Evolutionary conservation across 2,113 vertebrate genomes (phyloP).

Genomic region (Cyanoramphus novaezelandiae): DNA sequence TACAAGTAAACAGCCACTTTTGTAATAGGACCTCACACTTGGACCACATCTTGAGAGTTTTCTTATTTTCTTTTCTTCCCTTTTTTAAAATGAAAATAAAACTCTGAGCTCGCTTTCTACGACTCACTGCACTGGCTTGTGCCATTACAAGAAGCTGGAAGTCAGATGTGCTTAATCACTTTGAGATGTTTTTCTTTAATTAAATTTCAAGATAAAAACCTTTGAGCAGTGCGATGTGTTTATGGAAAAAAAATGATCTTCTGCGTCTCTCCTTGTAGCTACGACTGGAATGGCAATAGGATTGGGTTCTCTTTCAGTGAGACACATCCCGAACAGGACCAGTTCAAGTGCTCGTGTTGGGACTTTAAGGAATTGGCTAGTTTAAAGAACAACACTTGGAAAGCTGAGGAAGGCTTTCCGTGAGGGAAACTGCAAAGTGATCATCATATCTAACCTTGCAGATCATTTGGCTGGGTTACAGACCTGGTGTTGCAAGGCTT

Average conservation of each 20-base stretch:
- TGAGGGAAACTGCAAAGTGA: background rate
- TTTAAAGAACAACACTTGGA: background rate
- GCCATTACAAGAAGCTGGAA: slow-evolving; percentile 44
- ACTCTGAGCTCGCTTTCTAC: slow-evolving; percentile 33
- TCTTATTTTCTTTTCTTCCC: background rate
- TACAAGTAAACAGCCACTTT: slow-evolving; percentile 71
- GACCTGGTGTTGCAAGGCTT: background rate
- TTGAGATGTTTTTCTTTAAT: slow-evolving; percentile 49
- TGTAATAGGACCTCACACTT: slow-evolving; percentile 53
- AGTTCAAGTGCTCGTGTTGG: background rate
- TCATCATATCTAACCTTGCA: background rate
- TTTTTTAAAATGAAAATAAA: slow-evolving; percentile 52
- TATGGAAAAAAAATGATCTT: background rate
- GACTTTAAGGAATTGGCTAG: background rate
- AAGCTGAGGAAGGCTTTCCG: background rate
- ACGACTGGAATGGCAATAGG: background rate
- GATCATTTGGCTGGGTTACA: background rate
- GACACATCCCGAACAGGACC: background rate
- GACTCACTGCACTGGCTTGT: slow-evolving; percentile 49
- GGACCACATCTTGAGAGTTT: slow-evolving; percentile 37
- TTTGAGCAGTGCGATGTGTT: background rate
- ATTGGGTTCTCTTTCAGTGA: background rate
- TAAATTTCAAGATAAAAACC: slow-evolving; percentile 52
- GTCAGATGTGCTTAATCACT: slow-evolving; percentile 48
- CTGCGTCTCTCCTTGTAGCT: background rate